Evolutionary conservation across 2,888 invertebrate genomes (phyloP), one percentile per base, ranked within the genome.

Genomic region (Spodoptera exigua): DNA sequence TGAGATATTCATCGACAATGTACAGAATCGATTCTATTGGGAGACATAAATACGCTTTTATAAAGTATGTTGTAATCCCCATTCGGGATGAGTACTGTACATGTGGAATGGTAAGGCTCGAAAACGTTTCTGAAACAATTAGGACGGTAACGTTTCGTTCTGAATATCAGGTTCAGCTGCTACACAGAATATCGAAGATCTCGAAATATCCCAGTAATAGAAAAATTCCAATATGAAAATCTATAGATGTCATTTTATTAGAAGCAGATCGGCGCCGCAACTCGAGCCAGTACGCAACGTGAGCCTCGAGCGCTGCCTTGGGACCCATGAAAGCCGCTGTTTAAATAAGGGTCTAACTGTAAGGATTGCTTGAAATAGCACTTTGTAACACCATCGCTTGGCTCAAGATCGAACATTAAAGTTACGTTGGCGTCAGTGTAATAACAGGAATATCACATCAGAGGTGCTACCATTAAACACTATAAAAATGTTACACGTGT

Each of bases 1-100:
- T 84, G 83, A 86, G 84, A 85, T 84, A 81, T 84, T 80, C 80
- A 85, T 81, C 83, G 83, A 74, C 74, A 78, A 78, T 79, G 73
- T 71, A 78, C 61, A 61, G 79, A 70, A 76, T 75, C 63, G 49
- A 63, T 62, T 65, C 71, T 65, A 67, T 63, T 63, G 61, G 64
- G 57, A 61, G 57, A 58, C 52, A 72, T 69, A 71, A 65, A 74
- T 64, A 71, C 49, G 46, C 17, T 65, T 71, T 70, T 68, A 76
- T 74, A 65, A 66, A 73, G 60, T 56, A 70, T 60, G 55, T 54
- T 64, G 56, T 60, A 56, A 74, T 68, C 51, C 58, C 56, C 45
- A 55, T 55, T 52, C 44, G 51, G 45, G 41, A 45, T 71, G n/a
- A 46, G 35, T 46, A n/a, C 9, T 27, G 3, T 18, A 18, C 5